Evolutionary conservation across 2,797 vertebrate genomes (phyloP), one percentile per base, ranked within the genome.

Genomic region (Chloroceryle amazona): DNA sequence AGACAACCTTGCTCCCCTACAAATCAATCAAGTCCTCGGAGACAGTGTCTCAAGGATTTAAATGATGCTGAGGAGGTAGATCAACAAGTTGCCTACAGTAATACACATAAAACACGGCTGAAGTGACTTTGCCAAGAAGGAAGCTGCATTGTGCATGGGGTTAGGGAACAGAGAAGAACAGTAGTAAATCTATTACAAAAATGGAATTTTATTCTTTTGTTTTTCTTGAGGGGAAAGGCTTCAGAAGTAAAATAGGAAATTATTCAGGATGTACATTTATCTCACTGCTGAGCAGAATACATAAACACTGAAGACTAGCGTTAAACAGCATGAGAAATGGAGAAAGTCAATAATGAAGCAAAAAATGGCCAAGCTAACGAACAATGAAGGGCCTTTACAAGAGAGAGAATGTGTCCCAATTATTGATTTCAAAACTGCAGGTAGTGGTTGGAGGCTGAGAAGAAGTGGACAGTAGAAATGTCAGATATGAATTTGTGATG

Each of bases 401-500:
- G 70, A 81, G 55, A 35, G 55, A 73, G 49, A 68, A 46, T 25
- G 49, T 35, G 41, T 74, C 83, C 66, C n/a, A 75, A 17, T 21
- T 84, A 92, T 70, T 87, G 86, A 93, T 81, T 81, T 55, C 51
- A 70, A 60, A 84, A 35, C 86, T 60, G 70, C 83, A 82, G 94
- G 81, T 67, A 80, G 76, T 58, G 71, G 60, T 76, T 84, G 65
- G 51, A 84, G 89, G 46, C 82, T 73, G 51, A 42, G 66, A 65
- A 84, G 79, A 87, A 65, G 65, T 62, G 94, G 92, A 73, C 83
- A 81, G 79, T 33, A 42, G 61, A 94, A 73, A 92, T 66, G 86
- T 78, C 85, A 91, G 54, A 66, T 84, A 84, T 23, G 58, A 88
- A 89, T 88, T 67, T 89, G 73, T 83, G 84, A 89, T 91, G 81